Conservation (phyloP, 2,888 invertebrate species). For the Orthonevra nobilis region DNA sequence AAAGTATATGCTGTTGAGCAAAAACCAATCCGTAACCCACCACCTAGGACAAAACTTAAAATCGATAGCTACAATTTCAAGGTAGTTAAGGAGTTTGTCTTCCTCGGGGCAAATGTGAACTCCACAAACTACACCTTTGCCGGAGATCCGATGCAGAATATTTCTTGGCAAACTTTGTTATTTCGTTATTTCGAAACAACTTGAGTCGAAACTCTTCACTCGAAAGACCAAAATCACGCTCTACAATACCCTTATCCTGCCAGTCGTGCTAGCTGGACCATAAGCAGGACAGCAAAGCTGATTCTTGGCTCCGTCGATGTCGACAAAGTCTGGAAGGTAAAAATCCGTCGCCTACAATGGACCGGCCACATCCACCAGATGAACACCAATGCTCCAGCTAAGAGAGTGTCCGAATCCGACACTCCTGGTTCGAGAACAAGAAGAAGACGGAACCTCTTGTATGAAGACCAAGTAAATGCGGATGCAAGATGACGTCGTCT, state of each 20-base stretch:
- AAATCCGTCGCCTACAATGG: neutral
- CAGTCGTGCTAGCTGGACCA: neutral
- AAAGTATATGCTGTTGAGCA: neutral
- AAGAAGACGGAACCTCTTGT: too few species aligned
- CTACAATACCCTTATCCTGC: neutral
- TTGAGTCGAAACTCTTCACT: neutral
- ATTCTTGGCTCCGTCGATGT: neutral
- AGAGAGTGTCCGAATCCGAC: too few species aligned
- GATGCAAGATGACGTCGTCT: too few species aligned
- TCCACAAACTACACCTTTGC: neutral
- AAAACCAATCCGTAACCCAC: neutral
- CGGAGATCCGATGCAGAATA: neutral
- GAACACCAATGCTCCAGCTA: too few species aligned
- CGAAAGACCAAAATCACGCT: neutral
- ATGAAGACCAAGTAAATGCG: too few species aligned
- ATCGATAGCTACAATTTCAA: neutral
- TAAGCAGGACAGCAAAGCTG: neutral
- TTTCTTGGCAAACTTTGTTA: neutral
- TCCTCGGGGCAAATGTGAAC: neutral
- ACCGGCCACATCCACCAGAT: too few species aligned
- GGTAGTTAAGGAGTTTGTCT: neutral
- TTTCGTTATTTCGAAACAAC: neutral
- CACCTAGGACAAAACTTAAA: neutral
- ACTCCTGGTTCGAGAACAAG: too few species aligned
- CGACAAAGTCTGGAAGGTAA: too few species aligned